Conservation (phyloP, 2,797 vertebrate species). For the Buphagus erythrorhynchus region DNA sequence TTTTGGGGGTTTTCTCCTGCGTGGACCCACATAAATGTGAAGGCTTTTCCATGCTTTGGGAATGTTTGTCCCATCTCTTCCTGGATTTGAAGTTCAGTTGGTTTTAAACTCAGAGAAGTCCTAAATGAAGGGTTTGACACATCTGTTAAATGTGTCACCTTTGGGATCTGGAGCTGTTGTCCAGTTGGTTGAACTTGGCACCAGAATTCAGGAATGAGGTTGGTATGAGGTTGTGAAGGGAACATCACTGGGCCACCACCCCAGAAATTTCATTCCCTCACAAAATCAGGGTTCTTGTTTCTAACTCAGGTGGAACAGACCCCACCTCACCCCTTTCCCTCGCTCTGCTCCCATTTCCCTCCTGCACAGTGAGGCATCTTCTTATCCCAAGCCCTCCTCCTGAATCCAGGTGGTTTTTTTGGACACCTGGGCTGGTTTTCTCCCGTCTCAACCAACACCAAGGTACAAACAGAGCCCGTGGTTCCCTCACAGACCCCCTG, state of each 20-base stretch:
- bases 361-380: fast-evolving
- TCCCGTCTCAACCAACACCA: neutral
- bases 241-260: neutral
- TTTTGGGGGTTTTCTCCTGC: neutral
- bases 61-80: neutral
- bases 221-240: neutral
- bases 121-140: neutral
- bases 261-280: neutral
- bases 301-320: no score
- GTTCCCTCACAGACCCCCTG: neutral
- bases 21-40: neutral
- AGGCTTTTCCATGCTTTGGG: neutral
- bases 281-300: neutral
- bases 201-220: neutral
- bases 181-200: neutral
- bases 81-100: neutral
- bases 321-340: neutral
- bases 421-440: neutral
- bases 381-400: neutral
- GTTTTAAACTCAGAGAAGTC: neutral
- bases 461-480: neutral
- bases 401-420: neutral
- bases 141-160: neutral
- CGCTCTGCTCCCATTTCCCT: neutral
- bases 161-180: neutral